Conservation (phyloP, 92 coral and sea anemone genomes). For the Phymanthus crucifer region DNA sequence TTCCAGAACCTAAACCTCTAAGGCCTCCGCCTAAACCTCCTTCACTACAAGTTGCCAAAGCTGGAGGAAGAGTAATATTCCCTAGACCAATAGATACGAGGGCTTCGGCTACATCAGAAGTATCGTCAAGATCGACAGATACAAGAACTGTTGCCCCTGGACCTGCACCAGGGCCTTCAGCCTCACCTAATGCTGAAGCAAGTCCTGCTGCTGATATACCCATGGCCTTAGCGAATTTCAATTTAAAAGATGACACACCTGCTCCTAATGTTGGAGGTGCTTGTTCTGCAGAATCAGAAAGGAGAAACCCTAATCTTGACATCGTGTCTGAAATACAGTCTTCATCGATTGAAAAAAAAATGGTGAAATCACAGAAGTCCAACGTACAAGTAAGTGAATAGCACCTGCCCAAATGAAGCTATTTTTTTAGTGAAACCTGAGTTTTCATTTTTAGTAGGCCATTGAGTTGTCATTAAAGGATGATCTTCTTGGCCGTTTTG, state of each 20-base stretch:
- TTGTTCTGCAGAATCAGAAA: background rate
- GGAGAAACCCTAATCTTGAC: conserved; percentile 12
- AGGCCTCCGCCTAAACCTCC: background rate
- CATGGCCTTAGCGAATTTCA: background rate
- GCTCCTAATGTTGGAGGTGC: background rate
- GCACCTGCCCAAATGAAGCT: no score
- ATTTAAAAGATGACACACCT: background rate
- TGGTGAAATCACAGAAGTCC: conserved; percentile 8
- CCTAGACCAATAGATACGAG: no score
- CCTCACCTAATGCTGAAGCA: background rate
- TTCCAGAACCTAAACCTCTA: background rate
- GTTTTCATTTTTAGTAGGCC: no score
- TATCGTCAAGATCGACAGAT: background rate
- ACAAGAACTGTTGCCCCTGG: background rate
- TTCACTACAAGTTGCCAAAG: background rate
- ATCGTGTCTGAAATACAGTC: conserved; percentile 19
- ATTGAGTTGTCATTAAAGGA: no score
- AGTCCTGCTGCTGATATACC: background rate
- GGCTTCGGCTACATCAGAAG: no score
- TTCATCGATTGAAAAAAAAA: background rate
- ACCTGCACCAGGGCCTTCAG: background rate
- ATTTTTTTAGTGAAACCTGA: no score
- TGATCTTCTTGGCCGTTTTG: no score
- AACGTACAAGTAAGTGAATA: conserved; percentile 2
- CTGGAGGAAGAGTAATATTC: no score